Conservation (phyloP, 2,797 vertebrate species). For the Margarornis squamiger region DNA sequence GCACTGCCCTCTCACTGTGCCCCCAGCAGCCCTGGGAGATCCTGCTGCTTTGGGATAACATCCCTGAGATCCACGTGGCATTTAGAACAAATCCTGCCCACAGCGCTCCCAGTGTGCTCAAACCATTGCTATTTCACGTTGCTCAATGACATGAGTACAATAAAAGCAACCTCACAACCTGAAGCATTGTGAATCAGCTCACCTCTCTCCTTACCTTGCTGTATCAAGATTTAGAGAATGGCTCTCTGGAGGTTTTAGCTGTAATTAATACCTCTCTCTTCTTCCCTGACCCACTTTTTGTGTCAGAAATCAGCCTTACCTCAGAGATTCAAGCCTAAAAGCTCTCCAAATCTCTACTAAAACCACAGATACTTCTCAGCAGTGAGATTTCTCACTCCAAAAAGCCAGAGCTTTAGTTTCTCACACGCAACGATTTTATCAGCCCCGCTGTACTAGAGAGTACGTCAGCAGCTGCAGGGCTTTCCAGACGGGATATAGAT, state of each 20-base stretch:
- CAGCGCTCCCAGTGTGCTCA: background rate
- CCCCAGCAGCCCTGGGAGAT: background rate
- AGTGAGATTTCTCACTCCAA: background rate
- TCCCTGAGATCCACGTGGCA: background rate
- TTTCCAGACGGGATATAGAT: background rate
- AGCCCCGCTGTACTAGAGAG: background rate
- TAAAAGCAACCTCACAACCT: background rate
- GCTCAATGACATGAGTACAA: background rate
- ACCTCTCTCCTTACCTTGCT: slow-evolving; percentile 18
- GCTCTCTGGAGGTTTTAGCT: slow-evolving; percentile 39
- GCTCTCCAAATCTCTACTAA: slow-evolving; percentile 63
- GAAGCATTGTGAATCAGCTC: background rate
- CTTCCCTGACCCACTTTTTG: slow-evolving; percentile 59
- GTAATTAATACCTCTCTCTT: slow-evolving; percentile 61
- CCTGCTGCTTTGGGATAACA: background rate
- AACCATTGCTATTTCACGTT: background rate
- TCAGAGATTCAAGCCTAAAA: slow-evolving; percentile 53
- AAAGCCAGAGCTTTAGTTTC: slow-evolving; percentile 25
- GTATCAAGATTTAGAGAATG: slow-evolving; percentile 8
- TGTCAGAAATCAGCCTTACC: slow-evolving; percentile 18
- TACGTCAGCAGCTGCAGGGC: background rate
- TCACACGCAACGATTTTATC: slow-evolving; percentile 46
- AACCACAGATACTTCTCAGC: slow-evolving; percentile 19
- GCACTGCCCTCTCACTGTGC: background rate
- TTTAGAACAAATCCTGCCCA: background rate